phyloP scores from a whole-genome alignment of 92 coral and sea anemone genomes.

The Scolanthus callimorphus region DNA sequence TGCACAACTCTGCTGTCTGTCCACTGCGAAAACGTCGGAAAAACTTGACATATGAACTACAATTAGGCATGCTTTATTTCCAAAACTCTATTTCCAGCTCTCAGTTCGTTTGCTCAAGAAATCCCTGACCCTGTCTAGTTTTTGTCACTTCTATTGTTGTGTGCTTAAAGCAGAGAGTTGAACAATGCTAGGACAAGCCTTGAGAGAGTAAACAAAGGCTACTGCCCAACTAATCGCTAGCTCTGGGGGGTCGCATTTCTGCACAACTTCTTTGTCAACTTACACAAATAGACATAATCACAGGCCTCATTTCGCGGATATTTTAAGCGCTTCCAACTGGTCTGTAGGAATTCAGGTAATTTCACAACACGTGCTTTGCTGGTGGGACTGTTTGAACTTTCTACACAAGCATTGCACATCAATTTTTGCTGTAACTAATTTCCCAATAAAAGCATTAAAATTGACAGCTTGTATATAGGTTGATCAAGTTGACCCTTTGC shows the following conservation, averaged over 20 bases:
- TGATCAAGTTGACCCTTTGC: slow-evolving; percentile 15
- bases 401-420: background rate
- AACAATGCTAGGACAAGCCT: background rate
- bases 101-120: too few relatives aligned
- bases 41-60: too few relatives aligned
- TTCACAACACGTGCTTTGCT: too few relatives aligned
- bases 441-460: slow-evolving; percentile 31
- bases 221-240: slow-evolving; percentile 8
- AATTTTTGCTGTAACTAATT: slow-evolving; percentile 27
- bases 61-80: too few relatives aligned
- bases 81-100: too few relatives aligned
- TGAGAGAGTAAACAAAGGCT: slow-evolving; percentile 19
- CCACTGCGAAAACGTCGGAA: too few relatives aligned
- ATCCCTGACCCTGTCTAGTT: too few relatives aligned
- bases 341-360: too few relatives aligned
- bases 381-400: too few relatives aligned
- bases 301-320: background rate
- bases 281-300: background rate
- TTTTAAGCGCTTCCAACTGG: too few relatives aligned
- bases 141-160: too few relatives aligned
- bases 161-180: background rate
- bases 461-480: slow-evolving; percentile 31
- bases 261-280: background rate
- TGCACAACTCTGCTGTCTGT: too few relatives aligned
- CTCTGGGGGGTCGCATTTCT: slow-evolving; percentile 23